Percentiles rank a stretch among this genome's conserved stretches.
Evolutionary conservation across 2,797 vertebrate genomes (phyloP).

Genomic region (Aphelocoma californica): DNA sequence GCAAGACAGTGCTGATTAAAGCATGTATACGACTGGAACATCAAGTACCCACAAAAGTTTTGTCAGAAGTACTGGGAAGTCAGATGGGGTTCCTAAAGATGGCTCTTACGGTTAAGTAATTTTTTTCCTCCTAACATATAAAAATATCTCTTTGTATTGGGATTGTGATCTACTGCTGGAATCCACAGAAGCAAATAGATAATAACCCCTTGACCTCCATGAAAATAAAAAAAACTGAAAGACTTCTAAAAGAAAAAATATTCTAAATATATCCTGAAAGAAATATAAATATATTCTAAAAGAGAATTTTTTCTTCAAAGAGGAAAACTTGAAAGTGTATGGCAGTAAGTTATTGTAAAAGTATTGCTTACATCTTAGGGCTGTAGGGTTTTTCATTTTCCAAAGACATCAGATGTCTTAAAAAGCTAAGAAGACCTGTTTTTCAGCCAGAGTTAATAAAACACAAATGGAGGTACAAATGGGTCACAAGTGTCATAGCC

Average conservation of each 20-base stretch:
- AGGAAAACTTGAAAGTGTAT: neutral
- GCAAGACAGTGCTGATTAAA: neutral
- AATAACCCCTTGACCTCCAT: neutral
- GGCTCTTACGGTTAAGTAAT: fast-evolving
- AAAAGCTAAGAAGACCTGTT: neutral
- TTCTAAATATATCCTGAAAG: neutral
- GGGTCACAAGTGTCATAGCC: neutral
- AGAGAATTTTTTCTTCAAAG: neutral
- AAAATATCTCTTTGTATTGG: neutral
- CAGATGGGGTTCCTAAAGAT: neutral
- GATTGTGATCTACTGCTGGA: neutral
- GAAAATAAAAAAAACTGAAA: neutral
- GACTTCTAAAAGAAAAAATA: neutral
- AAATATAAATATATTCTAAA: neutral
- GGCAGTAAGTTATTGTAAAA: neutral
- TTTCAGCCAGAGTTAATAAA: neutral
- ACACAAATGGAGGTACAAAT: neutral
- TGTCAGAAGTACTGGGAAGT: neutral
- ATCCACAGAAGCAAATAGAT: neutral
- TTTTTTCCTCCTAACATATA: neutral
- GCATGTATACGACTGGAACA: neutral
- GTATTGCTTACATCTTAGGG: neutral
- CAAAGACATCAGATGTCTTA: neutral
- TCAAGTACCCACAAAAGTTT: neutral
- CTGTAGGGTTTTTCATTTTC: neutral